phyloP scores from a whole-genome alignment of 2,113 vertebrate genomes.

The Copsychus sechellarum region DNA sequence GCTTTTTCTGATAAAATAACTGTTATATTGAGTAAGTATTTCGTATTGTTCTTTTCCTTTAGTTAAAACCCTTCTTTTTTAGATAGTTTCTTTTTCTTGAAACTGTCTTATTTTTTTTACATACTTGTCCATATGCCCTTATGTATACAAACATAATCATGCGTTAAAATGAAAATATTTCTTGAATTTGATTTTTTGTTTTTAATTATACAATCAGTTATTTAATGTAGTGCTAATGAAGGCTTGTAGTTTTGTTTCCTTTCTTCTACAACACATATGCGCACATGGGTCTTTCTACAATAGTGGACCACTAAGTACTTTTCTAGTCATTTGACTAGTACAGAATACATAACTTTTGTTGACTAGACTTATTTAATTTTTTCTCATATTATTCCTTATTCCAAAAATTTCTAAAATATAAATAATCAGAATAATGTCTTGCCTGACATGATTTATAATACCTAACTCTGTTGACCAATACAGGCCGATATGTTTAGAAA shows the following conservation, averaged over 20 bases:
- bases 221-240: neutral
- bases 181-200: neutral
- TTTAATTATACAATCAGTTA: neutral
- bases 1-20: neutral
- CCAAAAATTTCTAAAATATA: neutral
- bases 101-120: neutral
- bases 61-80: neutral
- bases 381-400: neutral
- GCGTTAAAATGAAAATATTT: neutral
- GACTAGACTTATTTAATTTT: neutral
- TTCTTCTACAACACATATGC: neutral
- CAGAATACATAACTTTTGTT: neutral
- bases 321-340: neutral
- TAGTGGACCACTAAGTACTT: neutral
- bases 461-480: neutral
- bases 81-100: neutral
- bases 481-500: neutral
- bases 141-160: neutral
- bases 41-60: neutral
- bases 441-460: neutral
- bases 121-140: neutral
- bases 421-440: neutral
- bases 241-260: neutral
- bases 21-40: neutral
- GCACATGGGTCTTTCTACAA: accelerated